phyloP scores from a whole-genome alignment of 1,140 invertebrate species.

The Heliconius hermathena region DNA sequence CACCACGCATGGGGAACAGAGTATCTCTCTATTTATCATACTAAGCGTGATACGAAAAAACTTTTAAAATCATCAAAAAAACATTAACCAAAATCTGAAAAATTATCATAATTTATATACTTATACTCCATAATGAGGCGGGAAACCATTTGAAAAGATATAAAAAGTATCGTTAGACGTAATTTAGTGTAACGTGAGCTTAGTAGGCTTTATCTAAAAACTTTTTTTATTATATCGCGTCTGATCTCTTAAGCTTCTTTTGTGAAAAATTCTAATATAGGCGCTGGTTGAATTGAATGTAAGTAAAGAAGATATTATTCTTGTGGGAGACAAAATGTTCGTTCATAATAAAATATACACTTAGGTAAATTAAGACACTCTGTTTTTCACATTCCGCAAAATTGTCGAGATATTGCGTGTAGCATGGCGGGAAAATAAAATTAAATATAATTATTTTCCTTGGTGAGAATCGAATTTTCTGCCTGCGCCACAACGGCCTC shows the following conservation, averaged over 20 bases:
- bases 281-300: not conserved
- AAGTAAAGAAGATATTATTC: not conserved
- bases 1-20: too few relatives aligned
- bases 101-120: slow-evolving; percentile 7
- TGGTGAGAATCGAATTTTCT: too few relatives aligned
- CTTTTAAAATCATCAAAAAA: too few relatives aligned
- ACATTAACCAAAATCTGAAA: too few relatives aligned
- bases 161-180: slow-evolving; percentile 6
- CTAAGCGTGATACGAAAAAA: too few relatives aligned
- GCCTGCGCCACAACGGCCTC: too few relatives aligned
- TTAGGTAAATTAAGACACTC: not conserved
- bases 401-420: too few relatives aligned
- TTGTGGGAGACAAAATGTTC: not conserved
- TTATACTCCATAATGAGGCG: not conserved
- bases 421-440: too few relatives aligned
- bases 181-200: slow-evolving; percentile 3
- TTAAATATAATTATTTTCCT: too few relatives aligned
- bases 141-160: slow-evolving; percentile 12
- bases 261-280: not conserved
- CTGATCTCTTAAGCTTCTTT: slow-evolving; percentile 6
- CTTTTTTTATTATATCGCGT: slow-evolving; percentile 7
- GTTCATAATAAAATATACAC: not conserved
- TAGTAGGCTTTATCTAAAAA: not conserved
- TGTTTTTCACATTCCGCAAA: too few relatives aligned
- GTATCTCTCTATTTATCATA: too few relatives aligned